Evolutionary conservation across 2,113 vertebrate species (phyloP).

Genomic region (Narcine bancroftii): DNA sequence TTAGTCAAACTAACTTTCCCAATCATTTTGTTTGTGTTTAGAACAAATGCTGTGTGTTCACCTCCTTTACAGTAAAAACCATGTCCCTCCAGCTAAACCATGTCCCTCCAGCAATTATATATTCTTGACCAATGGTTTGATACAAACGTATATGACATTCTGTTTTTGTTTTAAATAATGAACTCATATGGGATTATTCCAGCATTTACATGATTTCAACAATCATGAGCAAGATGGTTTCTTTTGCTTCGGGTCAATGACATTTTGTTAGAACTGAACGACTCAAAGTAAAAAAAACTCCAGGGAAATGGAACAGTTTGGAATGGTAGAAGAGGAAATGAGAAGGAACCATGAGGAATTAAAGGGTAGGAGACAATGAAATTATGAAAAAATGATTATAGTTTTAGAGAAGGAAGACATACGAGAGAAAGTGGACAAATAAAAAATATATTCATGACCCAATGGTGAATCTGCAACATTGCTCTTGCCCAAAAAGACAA

Average conservation of each 20-base stretch:
- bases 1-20: not conserved
- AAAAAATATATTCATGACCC: not conserved
- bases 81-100: not conserved
- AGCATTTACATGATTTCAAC: slow-evolving; percentile 7
- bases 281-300: not conserved
- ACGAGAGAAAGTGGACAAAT: not conserved
- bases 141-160: not conserved
- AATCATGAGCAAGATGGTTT: not conserved
- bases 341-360: not conserved
- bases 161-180: not conserved
- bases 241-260: not conserved
- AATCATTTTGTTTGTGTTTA: not conserved
- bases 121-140: not conserved
- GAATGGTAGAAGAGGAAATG: not conserved
- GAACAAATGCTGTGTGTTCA: not conserved
- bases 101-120: not conserved
- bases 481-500: not conserved
- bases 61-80: not conserved
- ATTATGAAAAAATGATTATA: not conserved
- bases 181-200: not conserved
- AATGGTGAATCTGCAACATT: not conserved
- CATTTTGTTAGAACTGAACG: not conserved
- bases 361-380: no score
- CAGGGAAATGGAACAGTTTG: not conserved
- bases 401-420: not conserved